These are phyloP conservation scores for Odontocolon sp. DNA, from an alignment of 2,888 invertebrate genomes.

Conservation along the genomic window DNA sequence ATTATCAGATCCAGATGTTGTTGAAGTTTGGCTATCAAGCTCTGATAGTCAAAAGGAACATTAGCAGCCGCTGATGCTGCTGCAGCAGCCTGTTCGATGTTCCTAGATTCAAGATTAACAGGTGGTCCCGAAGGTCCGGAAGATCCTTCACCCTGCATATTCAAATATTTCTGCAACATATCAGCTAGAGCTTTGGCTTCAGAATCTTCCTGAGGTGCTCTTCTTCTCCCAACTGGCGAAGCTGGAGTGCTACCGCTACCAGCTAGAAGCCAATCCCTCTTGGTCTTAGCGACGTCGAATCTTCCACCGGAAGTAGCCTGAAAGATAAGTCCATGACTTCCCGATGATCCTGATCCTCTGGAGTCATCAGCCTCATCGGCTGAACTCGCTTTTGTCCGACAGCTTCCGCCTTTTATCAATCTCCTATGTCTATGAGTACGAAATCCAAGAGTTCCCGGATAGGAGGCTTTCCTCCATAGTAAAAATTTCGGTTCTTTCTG, in stretches of 20 bases:
- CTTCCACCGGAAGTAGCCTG: constrained; percentile 84
- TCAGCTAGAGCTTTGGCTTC: constrained; percentile 85
- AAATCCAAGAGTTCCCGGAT: constrained; percentile 85
- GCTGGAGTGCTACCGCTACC: constrained; percentile 73
- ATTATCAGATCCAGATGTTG: constrained; percentile 82
- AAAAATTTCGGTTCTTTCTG: constrained; percentile 89
- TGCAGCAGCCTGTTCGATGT: constrained; percentile 32
- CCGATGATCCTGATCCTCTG: constrained; percentile 63
- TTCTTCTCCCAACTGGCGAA: constrained; percentile 70
- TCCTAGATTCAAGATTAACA: constrained; percentile 44
- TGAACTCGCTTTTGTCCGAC: constrained; percentile 85
- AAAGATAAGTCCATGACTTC: constrained; percentile 76
- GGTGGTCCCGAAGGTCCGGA: constrained; percentile 58
- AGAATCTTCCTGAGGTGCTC: constrained; percentile 75
- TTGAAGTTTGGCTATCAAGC: constrained; percentile 85
- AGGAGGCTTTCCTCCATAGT: constrained; percentile 91
- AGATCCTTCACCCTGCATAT: constrained; percentile 81
- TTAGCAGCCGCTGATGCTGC: constrained; percentile 49
- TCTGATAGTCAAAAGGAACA: constrained; percentile 83
- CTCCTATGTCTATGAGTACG: constrained; percentile 83
- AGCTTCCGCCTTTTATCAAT: constrained; percentile 86
- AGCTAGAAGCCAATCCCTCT: constrained; percentile 85
- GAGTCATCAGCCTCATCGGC: constrained; percentile 85
- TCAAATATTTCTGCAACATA: constrained; percentile 86
- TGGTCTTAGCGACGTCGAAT: constrained; percentile 86